phyloP scores from a whole-genome alignment of 2,797 vertebrate genomes.

The Arctocebus calabarensis region DNA sequence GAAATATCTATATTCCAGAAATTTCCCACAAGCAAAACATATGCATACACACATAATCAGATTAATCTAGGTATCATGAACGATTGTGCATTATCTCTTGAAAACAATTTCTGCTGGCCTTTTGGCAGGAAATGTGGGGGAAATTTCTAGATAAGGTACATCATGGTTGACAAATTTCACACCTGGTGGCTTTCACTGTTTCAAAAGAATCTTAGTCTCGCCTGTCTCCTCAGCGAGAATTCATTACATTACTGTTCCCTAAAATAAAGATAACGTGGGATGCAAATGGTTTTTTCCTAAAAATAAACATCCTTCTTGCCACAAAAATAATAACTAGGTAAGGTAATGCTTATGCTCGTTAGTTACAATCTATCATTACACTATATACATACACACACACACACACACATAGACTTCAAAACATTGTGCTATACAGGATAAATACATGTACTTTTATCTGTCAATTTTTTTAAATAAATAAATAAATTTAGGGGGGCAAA shows the following conservation, averaged over 20 bases:
- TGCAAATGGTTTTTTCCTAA: background rate
- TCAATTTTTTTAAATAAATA: background rate
- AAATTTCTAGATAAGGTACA: background rate
- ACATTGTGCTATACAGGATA: background rate
- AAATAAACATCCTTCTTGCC: background rate
- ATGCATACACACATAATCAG: background rate
- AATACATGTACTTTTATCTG: background rate
- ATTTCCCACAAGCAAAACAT: conserved; percentile 6
- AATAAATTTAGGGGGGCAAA: background rate
- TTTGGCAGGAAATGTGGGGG: background rate
- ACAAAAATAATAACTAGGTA: background rate
- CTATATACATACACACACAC: too few species aligned
- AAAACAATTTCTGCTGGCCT: conserved; percentile 57
- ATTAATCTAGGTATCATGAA: background rate
- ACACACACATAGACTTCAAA: background rate
- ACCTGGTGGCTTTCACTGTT: conserved; percentile 14
- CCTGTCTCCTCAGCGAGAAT: background rate
- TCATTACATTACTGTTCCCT: background rate
- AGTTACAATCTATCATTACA: background rate
- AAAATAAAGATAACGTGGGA: conserved; percentile 51
- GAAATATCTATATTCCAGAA: conserved; percentile 52
- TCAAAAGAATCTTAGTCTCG: background rate
- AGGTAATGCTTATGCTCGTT: background rate
- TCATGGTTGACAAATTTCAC: conserved; percentile 34
- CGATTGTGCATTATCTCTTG: background rate